Evolutionary conservation across 2,113 vertebrate genomes (phyloP).

Genomic region (Semnopithecus entellus): DNA sequence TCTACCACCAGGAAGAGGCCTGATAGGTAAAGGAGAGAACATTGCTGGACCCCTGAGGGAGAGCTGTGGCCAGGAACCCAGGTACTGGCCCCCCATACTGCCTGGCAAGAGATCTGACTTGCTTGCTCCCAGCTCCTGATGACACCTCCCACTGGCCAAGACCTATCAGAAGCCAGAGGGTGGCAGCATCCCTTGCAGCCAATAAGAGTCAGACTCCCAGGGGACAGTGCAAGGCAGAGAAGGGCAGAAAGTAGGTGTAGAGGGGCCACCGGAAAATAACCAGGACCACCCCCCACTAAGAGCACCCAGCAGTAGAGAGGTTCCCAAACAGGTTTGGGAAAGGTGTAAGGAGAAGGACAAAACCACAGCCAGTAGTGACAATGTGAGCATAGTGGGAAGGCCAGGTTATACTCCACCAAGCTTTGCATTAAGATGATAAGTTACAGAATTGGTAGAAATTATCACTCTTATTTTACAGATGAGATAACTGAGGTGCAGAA

Average conservation of each 20-base stretch:
- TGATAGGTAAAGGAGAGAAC: background rate
- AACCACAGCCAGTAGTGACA: accelerated
- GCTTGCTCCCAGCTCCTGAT: too few relatives aligned
- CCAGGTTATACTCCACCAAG: accelerated
- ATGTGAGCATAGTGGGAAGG: accelerated
- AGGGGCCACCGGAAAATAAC: background rate
- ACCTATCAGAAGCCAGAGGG: background rate
- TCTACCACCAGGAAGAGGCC: background rate
- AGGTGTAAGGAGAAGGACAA: background rate
- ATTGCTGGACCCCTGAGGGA: background rate
- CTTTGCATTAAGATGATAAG: accelerated
- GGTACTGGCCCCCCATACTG: background rate
- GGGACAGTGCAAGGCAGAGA: accelerated
- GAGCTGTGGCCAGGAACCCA: background rate
- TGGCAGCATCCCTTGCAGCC: background rate
- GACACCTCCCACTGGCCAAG: background rate
- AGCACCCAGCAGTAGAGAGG: background rate
- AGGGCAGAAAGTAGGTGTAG: background rate
- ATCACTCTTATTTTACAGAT: too few relatives aligned
- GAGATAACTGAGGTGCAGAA: background rate
- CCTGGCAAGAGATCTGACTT: background rate
- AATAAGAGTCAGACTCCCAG: background rate
- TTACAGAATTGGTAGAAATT: accelerated
- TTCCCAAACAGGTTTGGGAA: background rate
- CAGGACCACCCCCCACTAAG: background rate